A percentile compares a stretch with the other conserved stretches of the same genome.
phyloP scores from a whole-genome alignment of 2,888 invertebrate genomes.

The Entomobrya proxima region DNA sequence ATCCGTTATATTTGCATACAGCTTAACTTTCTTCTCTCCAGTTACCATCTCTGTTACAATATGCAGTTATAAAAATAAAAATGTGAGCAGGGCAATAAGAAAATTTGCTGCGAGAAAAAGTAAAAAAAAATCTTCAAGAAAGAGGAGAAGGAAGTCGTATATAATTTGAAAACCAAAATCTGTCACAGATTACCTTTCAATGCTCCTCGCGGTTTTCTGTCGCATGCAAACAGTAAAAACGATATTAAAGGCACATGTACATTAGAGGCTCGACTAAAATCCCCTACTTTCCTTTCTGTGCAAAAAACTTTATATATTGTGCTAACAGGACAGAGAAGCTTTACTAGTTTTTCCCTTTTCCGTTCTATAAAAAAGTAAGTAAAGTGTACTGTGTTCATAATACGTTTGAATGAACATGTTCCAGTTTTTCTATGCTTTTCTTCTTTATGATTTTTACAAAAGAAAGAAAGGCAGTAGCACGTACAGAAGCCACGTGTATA shows the following conservation, averaged over 20 bases:
- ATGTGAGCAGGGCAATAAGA: slow-evolving; percentile 7
- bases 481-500: neutral
- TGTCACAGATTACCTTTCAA: slow-evolving; percentile 57
- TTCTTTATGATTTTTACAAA: slow-evolving; percentile 25
- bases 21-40: slow-evolving; percentile 6
- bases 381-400: slow-evolving; percentile 6
- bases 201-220: neutral
- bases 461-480: neutral
- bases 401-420: slow-evolving; percentile 4
- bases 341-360: slow-evolving; percentile 4
- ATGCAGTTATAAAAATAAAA: neutral
- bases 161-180: slow-evolving; percentile 55
- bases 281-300: neutral
- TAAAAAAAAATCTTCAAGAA: neutral
- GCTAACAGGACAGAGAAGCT: neutral
- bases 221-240: neutral
- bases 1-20: slow-evolving; percentile 40
- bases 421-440: neutral
- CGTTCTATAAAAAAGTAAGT: neutral
- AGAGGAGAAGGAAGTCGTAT: slow-evolving; percentile 45
- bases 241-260: neutral
- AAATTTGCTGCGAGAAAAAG: neutral
- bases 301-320: slow-evolving; percentile 19
- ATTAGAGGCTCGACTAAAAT: too few species aligned
- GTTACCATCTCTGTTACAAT: neutral